These are phyloP conservation scores for Cancer borealis DNA, from an alignment of 2,888 invertebrate genomes.

Conservation along the genomic window DNA sequence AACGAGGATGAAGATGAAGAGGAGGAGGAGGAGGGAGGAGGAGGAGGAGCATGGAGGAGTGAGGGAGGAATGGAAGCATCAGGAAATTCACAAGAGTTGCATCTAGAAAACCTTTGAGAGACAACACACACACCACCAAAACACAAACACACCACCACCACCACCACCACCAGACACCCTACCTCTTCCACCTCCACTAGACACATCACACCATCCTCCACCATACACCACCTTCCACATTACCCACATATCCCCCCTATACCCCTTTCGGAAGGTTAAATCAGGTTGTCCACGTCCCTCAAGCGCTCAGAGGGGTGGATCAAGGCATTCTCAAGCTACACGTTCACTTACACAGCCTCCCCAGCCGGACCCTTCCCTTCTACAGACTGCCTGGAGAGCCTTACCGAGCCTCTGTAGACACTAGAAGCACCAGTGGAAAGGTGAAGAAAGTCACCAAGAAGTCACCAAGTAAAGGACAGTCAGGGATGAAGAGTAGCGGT, in stretches of 20 bases:
- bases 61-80: neutral
- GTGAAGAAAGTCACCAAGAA: neutral
- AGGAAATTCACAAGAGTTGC: neutral
- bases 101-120: neutral
- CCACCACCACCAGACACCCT: neutral
- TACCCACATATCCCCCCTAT: neutral
- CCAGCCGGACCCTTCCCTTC: neutral
- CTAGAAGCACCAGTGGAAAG: neutral
- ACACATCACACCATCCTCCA: neutral
- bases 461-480: neutral
- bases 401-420: conserved; percentile 41
- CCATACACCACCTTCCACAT: neutral
- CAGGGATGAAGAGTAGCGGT: neutral
- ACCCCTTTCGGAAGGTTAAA: conserved; percentile 40
- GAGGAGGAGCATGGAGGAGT: neutral
- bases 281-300: conserved; percentile 59
- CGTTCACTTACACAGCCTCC: neutral
- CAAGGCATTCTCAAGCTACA: neutral
- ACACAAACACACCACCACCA: neutral
- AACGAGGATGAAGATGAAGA: neutral
- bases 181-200: neutral
- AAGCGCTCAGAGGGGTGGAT: conserved; percentile 56
- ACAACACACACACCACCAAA: neutral
- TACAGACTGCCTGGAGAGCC: conserved; percentile 61
- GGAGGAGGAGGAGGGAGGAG: neutral